phyloP scores from a whole-genome alignment of 1,140 invertebrate species.

The Pogonomyrmex californicus region DNA sequence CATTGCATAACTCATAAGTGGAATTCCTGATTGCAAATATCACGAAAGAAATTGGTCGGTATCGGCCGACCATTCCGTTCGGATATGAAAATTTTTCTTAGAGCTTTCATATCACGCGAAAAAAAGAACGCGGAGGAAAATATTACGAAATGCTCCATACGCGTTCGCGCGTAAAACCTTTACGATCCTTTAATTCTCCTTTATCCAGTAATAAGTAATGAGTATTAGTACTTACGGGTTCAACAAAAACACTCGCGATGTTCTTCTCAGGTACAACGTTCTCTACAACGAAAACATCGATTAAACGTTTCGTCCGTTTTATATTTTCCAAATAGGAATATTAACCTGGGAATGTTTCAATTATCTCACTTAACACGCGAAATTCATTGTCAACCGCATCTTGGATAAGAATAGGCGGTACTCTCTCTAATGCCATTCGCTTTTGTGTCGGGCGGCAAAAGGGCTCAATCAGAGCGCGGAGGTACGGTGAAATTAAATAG shows the following conservation, averaged over 20 bases:
- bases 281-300: too few species aligned
- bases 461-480: conserved; percentile 22
- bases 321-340: not conserved
- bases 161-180: not conserved
- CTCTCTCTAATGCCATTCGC: conserved; percentile 4
- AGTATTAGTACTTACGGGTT: not conserved
- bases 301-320: not conserved
- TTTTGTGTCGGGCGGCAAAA: conserved; percentile 15
- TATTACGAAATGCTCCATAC: conserved; percentile 12
- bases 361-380: not conserved
- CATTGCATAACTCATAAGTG: conserved; percentile 31
- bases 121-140: conserved; percentile 27
- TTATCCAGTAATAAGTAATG: too few species aligned
- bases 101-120: conserved; percentile 6
- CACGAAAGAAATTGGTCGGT: conserved; percentile 49
- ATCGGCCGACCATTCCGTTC: not conserved
- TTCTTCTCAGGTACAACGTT: not conserved
- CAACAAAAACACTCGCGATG: not conserved
- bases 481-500: conserved; percentile 34
- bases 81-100: conserved; percentile 54
- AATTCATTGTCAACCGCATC: conserved; percentile 27
- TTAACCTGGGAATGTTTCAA: conserved; percentile 11
- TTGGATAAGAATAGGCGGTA: conserved; percentile 36
- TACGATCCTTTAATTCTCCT: not conserved
- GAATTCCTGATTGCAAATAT: conserved; percentile 51